phyloP scores from a whole-genome alignment of 2,797 vertebrate species.

The Anguilla pacifica region DNA sequence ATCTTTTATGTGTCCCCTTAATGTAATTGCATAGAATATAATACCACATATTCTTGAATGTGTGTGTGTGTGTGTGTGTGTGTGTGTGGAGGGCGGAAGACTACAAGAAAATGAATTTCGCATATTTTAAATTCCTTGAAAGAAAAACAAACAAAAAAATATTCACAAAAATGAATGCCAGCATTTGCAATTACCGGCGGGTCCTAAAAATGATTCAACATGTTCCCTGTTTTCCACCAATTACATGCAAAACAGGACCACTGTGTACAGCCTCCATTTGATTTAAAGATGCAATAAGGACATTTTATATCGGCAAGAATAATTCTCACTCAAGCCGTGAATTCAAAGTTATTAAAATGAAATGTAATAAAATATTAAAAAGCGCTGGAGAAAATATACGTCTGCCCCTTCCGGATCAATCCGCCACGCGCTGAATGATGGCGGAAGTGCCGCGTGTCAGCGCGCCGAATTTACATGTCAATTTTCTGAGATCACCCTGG shows the following conservation, averaged over 20 bases:
- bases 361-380: not conserved
- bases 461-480: not conserved
- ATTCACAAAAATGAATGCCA: not conserved
- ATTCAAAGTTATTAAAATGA: slow-evolving; percentile 4
- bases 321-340: not conserved
- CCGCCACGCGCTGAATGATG: not conserved
- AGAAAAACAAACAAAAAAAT: not conserved
- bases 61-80: not conserved
- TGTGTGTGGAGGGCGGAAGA: not conserved
- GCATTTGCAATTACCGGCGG: not conserved
- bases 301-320: not conserved
- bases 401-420: not conserved
- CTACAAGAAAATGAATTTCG: too few species aligned
- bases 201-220: not conserved
- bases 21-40: not conserved
- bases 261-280: not conserved
- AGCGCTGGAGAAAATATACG: not conserved
- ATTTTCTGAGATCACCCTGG: not conserved
- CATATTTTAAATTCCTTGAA: not conserved
- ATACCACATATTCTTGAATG: too few species aligned
- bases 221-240: not conserved
- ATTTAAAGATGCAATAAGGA: slow-evolving; percentile 7
- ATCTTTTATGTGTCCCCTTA: too few species aligned
- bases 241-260: not conserved
- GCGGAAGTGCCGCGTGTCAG: too few species aligned